Evolutionary conservation across 2,888 invertebrate species (phyloP).

Genomic region (Myathropa florea): DNA sequence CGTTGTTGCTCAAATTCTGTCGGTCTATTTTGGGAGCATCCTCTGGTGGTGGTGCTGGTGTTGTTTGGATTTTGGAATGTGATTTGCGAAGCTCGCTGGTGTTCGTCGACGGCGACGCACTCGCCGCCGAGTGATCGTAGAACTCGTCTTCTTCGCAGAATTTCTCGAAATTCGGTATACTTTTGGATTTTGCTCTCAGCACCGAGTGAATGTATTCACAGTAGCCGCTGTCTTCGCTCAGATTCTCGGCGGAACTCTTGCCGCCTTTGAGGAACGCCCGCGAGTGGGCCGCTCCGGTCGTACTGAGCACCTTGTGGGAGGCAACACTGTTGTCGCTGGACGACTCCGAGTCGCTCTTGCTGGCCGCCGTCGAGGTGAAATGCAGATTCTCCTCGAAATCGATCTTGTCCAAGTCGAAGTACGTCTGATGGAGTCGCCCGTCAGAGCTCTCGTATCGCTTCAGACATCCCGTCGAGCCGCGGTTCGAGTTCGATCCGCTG

Average conservation of each 20-base stretch:
- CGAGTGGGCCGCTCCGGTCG: slow-evolving; percentile 23
- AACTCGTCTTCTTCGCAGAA: slow-evolving; percentile 79
- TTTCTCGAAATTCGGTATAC: slow-evolving; percentile 81
- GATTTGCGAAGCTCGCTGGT: slow-evolving; percentile 63
- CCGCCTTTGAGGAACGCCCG: slow-evolving; percentile 72
- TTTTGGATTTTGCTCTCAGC: slow-evolving; percentile 79
- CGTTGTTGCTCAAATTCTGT: slow-evolving; percentile 25
- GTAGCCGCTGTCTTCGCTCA: slow-evolving; percentile 91
- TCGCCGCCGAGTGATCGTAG: slow-evolving; percentile 62
- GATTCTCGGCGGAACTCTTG: slow-evolving; percentile 88
- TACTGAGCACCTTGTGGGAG: slow-evolving; percentile 65
- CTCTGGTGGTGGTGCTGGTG: slow-evolving; percentile 72
- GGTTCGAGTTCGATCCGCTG: slow-evolving; percentile 75
- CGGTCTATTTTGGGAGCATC: slow-evolving; percentile 63
- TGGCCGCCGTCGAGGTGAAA: slow-evolving; percentile 52
- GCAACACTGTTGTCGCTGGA: slow-evolving; percentile 72
- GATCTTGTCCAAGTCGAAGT: slow-evolving; percentile 79
- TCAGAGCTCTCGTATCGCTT: slow-evolving; percentile 78
- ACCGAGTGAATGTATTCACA: slow-evolving; percentile 81
- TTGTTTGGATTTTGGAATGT: slow-evolving; percentile 76
- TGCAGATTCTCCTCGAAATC: slow-evolving; percentile 76
- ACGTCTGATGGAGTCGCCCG: slow-evolving; percentile 79
- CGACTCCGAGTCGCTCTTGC: slow-evolving; percentile 53
- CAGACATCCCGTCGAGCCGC: slow-evolving; percentile 77
- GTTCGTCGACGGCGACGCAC: slow-evolving; percentile 27